phyloP scores from a whole-genome alignment of 2,113 vertebrate species.

The Lontra canadensis region DNA sequence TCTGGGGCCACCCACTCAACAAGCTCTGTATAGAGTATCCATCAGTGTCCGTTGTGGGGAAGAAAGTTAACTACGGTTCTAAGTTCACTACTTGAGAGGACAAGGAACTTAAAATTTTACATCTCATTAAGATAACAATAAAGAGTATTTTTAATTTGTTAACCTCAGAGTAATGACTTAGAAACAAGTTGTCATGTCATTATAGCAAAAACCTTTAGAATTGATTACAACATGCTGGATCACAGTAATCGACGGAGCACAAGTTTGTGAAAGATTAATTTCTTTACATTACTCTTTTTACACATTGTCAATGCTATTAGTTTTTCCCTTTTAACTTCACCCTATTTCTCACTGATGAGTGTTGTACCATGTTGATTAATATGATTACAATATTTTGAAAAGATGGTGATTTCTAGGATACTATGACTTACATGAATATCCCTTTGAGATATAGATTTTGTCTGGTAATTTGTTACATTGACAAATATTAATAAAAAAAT shows the following conservation, averaged over 20 bases:
- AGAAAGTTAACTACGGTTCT: background rate
- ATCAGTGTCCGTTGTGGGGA: background rate
- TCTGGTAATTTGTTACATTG: conserved; percentile 38
- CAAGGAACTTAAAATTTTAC: conserved; percentile 37
- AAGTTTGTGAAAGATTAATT: conserved; percentile 78
- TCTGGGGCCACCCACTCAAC: background rate
- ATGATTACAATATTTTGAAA: conserved; percentile 32
- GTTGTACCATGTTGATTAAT: conserved; percentile 30
- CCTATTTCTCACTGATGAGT: conserved; percentile 39
- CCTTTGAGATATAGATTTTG: background rate
- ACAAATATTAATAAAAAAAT: conserved; percentile 40
- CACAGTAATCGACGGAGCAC: conserved; percentile 59
- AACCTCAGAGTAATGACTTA: conserved; percentile 66
- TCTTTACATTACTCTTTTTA: conserved; percentile 68
- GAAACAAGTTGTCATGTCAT: conserved; percentile 79
- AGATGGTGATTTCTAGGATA: background rate
- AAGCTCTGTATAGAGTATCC: background rate
- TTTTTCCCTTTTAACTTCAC: conserved; percentile 48
- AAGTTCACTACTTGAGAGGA: conserved; percentile 2
- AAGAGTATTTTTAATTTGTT: conserved; percentile 63
- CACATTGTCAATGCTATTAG: conserved; percentile 45
- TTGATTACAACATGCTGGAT: conserved; percentile 62
- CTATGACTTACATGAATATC: background rate
- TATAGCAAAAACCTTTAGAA: conserved; percentile 79
- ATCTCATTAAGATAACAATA: conserved; percentile 57